Base-by-base conservation (phyloP, 2,888 invertebrate species). In the Luperina nickerlii region DNA sequence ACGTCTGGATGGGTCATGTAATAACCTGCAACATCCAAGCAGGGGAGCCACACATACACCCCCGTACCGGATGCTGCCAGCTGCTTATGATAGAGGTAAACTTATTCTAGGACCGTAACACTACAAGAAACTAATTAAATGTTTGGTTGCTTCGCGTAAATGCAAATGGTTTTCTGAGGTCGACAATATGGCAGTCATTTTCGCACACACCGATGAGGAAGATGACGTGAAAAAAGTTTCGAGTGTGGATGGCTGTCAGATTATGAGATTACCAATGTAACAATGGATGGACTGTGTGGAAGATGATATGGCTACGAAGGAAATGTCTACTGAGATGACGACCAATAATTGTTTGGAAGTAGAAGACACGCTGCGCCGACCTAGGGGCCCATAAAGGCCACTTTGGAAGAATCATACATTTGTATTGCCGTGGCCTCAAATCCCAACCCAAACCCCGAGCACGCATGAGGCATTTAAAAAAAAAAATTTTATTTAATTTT, bases 1-100 rank as follows among this genome's bases (percentile, higher is more conserved):
- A 24, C 90, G 94, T 0, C 74, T 93, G 6, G 94, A 94, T 71
- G 94, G 93, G 0, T 90, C 94, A 0, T 94, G 94, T 79, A 94
- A 93, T 79, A 94, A 94, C 65, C 76, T 93, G 18, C 84, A 89
- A 9, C 67, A 91, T 60, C 92, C 93, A 0, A 90, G 89, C 0
- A 87, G 90, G 32, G 94, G 94, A 0, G 87, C 91, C 0, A 77
- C 88, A 0, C 91, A 92, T 9, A 92, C 93, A 0, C 94, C 94
- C 0, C 79, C 81, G 2, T 81, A 84, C 6, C 89, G 93, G 27
- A 65, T 93, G 8, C 78, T 94, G 8, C 90, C 92, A 0, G 87
- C 93, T 13, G 85, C 80, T 15, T 94, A 88, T 81, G 90, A 87
- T 20, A 84, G 85, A 81, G 89, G 93, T 92, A 85, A 67, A 65